Evolutionary conservation across 1,140 invertebrate species (phyloP).

Genomic region (Gonioctena quinquepunctata): DNA sequence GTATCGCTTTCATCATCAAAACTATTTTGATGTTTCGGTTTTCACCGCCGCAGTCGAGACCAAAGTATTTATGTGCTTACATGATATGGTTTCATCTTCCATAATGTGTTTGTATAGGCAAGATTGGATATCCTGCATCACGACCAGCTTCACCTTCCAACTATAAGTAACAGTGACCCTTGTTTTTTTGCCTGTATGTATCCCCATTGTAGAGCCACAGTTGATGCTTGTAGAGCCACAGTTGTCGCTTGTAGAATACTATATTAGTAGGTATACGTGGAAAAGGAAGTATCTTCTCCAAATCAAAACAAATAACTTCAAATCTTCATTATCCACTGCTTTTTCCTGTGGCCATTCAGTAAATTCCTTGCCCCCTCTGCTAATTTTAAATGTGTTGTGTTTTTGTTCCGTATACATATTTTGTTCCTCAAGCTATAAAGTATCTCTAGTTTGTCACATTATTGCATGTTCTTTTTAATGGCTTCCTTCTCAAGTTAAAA

Average conservation of each 20-base stretch:
- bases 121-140: constrained; percentile 18
- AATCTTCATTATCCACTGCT: constrained; percentile 4
- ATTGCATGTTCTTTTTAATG: constrained; percentile 25
- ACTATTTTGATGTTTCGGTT: constrained; percentile 16
- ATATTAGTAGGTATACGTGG: constrained; percentile 22
- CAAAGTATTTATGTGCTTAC: neutral
- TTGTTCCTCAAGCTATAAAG: neutral
- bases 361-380: neutral
- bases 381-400: constrained; percentile 2
- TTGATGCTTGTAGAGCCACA: constrained; percentile 28
- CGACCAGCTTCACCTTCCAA: constrained; percentile 18
- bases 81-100: neutral
- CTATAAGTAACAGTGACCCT: constrained; percentile 1
- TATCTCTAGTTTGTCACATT: constrained; percentile 21
- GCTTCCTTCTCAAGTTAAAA: constrained; percentile 21
- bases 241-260: constrained; percentile 25
- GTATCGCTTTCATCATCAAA: constrained; percentile 1
- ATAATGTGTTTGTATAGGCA: constrained; percentile 15
- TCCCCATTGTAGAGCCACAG: too few species aligned
- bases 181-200: constrained; percentile 9
- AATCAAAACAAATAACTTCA: constrained; percentile 16
- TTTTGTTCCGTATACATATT: constrained; percentile 5
- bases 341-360: neutral
- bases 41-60: constrained; percentile 10
- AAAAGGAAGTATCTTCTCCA: constrained; percentile 23